phyloP scores from a whole-genome alignment of 2,113 vertebrate genomes.

The Phycodurus eques region DNA sequence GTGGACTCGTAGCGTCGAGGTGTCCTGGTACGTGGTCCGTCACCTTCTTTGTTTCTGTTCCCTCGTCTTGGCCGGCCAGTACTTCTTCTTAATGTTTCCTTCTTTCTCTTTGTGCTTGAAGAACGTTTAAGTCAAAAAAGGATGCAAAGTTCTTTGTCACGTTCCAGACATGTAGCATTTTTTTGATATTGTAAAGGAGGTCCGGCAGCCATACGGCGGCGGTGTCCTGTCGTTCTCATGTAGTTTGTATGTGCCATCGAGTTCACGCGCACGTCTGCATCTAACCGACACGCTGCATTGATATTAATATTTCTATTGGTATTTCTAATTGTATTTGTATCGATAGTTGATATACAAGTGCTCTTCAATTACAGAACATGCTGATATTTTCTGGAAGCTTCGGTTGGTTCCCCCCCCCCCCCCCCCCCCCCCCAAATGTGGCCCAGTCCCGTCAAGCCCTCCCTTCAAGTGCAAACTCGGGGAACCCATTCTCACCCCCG shows the following conservation, averaged over 20 bases:
- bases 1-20: background rate
- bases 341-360: background rate
- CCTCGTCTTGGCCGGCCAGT: constrained; percentile 63
- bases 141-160: constrained; percentile 47
- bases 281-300: background rate
- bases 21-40: background rate
- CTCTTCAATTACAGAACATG: constrained; percentile 21
- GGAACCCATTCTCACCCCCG: no score
- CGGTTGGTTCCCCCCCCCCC: constrained; percentile 19
- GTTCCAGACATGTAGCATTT: constrained; percentile 74
- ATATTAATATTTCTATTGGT: no score
- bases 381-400: constrained; percentile 62
- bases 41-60: background rate
- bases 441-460: constrained; percentile 24
- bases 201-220: background rate
- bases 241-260: background rate
- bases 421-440: constrained; percentile 35
- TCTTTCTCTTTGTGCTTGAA: constrained; percentile 45
- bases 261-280: no score
- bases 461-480: no score
- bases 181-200: constrained; percentile 51
- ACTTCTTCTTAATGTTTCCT: constrained; percentile 24
- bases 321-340: background rate
- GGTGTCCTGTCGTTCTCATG: no score
- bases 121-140: constrained; percentile 21